Percentiles rank a stretch among this genome's conserved stretches.
Evolutionary conservation across 1,140 invertebrate genomes (phyloP).

Genomic region (Hormaphis cornu): DNA sequence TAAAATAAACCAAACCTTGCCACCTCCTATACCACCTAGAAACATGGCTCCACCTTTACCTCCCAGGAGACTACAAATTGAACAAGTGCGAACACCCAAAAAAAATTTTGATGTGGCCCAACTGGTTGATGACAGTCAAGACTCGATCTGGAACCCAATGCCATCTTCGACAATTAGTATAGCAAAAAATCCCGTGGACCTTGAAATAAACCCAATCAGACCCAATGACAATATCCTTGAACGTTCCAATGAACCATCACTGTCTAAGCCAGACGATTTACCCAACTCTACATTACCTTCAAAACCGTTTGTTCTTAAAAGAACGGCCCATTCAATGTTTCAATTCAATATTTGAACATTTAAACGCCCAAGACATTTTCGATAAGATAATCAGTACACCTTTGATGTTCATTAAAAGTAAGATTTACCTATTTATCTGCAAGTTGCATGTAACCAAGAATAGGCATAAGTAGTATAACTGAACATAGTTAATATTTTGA

Average conservation of each 20-base stretch:
- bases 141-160: not conserved
- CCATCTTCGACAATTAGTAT: not conserved
- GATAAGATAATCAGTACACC: not conserved
- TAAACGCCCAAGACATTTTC: not conserved
- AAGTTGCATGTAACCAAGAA: too few species aligned
- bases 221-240: not conserved
- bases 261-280: not conserved
- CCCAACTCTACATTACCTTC: not conserved
- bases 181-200: not conserved
- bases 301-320: constrained; percentile 17
- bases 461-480: not conserved
- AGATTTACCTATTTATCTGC: not conserved
- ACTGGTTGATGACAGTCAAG: not conserved
- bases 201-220: not conserved
- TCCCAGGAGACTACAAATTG: not conserved
- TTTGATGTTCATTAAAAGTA: not conserved
- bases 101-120: constrained; percentile 3
- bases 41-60: constrained; percentile 17
- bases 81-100: not conserved
- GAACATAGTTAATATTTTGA: not conserved
- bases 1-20: not conserved
- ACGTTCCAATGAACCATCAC: not conserved
- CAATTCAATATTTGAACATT: constrained; percentile 34
- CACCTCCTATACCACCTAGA: constrained; percentile 22
- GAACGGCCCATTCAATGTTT: constrained; percentile 28